Conservation (phyloP, 2,113 vertebrate species). For the Xiphias gladius region DNA sequence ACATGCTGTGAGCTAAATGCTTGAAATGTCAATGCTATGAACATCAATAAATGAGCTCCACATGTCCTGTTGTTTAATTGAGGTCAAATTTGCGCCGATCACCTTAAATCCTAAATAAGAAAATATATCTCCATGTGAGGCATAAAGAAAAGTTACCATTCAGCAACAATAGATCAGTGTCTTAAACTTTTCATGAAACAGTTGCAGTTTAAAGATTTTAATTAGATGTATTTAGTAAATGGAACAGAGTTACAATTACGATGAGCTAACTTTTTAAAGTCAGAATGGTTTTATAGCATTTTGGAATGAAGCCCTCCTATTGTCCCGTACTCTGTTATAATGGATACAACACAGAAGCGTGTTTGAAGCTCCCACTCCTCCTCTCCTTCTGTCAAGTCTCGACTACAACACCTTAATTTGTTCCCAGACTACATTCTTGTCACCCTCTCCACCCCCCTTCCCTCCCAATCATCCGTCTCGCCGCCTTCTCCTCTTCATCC, state of each 20-base stretch:
- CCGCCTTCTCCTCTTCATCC: constrained; percentile 57
- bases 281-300: neutral
- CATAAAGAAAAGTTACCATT: neutral
- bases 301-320: constrained; percentile 58
- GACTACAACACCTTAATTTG: constrained; percentile 73
- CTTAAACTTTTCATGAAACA: neutral
- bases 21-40: neutral
- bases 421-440: constrained; percentile 64
- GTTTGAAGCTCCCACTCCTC: constrained; percentile 75
- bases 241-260: neutral
- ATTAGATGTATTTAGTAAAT: constrained; percentile 11
- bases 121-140: neutral
- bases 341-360: constrained; percentile 48
- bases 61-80: neutral
- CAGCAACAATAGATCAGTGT: neutral
- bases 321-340: constrained; percentile 46
- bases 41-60: neutral
- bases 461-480: constrained; percentile 35
- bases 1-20: neutral
- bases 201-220: constrained; percentile 1
- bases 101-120: neutral
- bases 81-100: neutral
- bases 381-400: constrained; percentile 80
- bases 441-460: constrained; percentile 44
- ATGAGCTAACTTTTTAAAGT: constrained; percentile 38